Conservation (phyloP, 2,888 invertebrate genomes). For the Balanococcus diminutus region DNA sequence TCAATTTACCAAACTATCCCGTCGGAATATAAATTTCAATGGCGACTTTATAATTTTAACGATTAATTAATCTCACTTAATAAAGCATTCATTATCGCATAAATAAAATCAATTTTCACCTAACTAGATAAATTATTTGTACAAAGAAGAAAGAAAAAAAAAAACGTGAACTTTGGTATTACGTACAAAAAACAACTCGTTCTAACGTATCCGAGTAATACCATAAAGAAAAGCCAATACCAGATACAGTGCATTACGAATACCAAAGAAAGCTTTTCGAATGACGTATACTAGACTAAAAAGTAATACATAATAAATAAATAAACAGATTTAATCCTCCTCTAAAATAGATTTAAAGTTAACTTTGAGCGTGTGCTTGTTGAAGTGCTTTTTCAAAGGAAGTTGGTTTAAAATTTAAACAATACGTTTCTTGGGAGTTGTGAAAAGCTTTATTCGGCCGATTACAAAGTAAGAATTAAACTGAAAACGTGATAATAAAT, state of each 20-base stretch:
- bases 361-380: constrained; percentile 24
- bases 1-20: constrained; percentile 1
- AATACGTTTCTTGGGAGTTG: constrained; percentile 52
- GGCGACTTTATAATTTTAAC: constrained; percentile 8
- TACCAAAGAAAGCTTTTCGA: not conserved
- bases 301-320: constrained; percentile 44
- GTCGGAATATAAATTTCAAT: not conserved
- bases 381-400: constrained; percentile 18
- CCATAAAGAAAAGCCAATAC: not conserved
- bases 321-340: constrained; percentile 46
- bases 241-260: not conserved
- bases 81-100: not conserved
- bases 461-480: constrained; percentile 48
- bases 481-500: constrained; percentile 24
- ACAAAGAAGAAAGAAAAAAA: not conserved
- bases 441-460: constrained; percentile 50
- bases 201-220: not conserved
- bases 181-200: not conserved
- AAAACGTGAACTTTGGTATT: not conserved
- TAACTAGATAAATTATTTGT: too few species aligned
- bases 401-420: constrained; percentile 49
- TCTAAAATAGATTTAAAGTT: constrained; percentile 49
- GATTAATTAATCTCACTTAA: not conserved
- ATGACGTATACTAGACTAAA: not conserved
- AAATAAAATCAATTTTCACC: not conserved